Evolutionary conservation across 2,888 invertebrate species (phyloP).

Genomic region (Harmothoe impar): DNA sequence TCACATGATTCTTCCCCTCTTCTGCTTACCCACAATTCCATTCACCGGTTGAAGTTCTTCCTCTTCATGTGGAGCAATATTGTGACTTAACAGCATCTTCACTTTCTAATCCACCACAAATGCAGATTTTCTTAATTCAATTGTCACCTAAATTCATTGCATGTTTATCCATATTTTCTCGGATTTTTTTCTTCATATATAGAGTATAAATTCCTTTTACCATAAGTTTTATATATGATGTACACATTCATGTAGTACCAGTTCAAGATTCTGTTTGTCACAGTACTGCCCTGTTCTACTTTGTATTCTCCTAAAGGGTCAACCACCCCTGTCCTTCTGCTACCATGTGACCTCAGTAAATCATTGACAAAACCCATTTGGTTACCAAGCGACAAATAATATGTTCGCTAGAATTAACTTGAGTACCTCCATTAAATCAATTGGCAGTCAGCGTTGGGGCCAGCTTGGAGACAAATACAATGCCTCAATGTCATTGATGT

Average conservation of each 20-base stretch:
- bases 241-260: constrained; percentile 20
- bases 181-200: neutral
- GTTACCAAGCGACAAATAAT: too few species aligned
- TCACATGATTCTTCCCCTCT: constrained; percentile 36
- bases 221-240: neutral
- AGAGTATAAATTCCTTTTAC: neutral
- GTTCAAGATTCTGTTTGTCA: neutral
- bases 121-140: neutral
- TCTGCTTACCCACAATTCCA: constrained; percentile 22
- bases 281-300: neutral
- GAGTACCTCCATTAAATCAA: too few species aligned
- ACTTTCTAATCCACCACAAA: neutral
- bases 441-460: too few species aligned
- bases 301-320: too few species aligned
- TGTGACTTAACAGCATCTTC: neutral
- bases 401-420: too few species aligned
- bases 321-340: too few species aligned
- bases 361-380: too few species aligned
- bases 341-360: too few species aligned
- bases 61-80: neutral
- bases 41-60: constrained; percentile 10
- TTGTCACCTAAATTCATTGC: neutral
- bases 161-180: neutral
- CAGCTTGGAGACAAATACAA: too few species aligned
- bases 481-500: too few species aligned